These are phyloP conservation scores for Butorides virescens DNA, from an alignment of 2,113 vertebrate genomes.

Conservation along the genomic window DNA sequence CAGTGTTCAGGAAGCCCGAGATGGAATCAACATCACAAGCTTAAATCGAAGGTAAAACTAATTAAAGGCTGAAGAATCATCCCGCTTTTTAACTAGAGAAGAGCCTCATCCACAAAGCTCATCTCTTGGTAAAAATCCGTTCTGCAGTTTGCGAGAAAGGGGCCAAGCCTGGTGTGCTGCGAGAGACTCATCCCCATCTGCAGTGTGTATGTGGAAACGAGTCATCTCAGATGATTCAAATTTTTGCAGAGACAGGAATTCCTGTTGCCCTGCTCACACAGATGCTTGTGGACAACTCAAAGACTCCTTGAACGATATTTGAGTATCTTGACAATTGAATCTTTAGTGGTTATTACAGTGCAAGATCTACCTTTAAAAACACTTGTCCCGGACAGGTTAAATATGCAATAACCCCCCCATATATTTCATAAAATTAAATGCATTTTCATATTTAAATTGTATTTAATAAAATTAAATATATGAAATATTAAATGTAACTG, in stretches of 20 bases:
- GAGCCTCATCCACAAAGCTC: neutral
- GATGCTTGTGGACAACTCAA: neutral
- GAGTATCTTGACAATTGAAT: neutral
- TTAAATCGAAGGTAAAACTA: neutral
- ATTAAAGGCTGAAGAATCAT: neutral
- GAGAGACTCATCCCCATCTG: neutral
- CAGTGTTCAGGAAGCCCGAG: neutral
- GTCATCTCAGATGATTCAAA: neutral
- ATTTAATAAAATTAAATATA: neutral
- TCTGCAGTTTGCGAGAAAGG: neutral
- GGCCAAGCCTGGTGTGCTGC: neutral
- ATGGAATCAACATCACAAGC: neutral
- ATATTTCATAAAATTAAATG: neutral
- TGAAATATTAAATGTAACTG: neutral
- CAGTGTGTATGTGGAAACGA: neutral
- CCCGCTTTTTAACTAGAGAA: neutral
- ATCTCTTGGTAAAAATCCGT: accelerated
- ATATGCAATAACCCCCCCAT: accelerated
- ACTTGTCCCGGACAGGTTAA: neutral
- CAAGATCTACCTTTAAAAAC: neutral
- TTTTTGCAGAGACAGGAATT: neutral
- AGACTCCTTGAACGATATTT: neutral
- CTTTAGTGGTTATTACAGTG: neutral
- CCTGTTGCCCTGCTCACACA: neutral
- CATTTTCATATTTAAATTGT: neutral